Evolutionary conservation across 1,140 invertebrate species (phyloP).

Genomic region (Zaprionus tsacasi): DNA sequence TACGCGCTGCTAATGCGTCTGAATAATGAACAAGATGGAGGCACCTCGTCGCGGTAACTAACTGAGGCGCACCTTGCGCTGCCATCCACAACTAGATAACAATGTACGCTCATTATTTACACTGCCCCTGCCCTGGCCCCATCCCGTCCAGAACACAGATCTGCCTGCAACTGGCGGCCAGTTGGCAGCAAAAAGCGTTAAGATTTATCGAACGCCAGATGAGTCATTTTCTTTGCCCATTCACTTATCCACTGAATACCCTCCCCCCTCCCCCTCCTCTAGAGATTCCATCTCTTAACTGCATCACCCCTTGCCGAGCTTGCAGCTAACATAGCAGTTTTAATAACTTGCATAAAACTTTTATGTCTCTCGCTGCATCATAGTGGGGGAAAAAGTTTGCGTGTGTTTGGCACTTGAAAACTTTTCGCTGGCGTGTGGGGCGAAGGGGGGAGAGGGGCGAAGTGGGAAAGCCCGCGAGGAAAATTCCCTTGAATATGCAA

Average conservation of each 20-base stretch:
- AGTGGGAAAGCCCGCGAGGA: not conserved
- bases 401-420: conserved; percentile 81
- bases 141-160: conserved; percentile 63
- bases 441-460: too few relatives aligned
- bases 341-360: conserved; percentile 80
- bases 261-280: too few relatives aligned
- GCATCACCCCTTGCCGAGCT: not conserved
- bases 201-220: conserved; percentile 80
- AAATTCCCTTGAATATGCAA: conserved; percentile 47
- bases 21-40: conserved; percentile 68
- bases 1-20: conserved; percentile 71
- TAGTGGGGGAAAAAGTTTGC: conserved; percentile 68
- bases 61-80: conserved; percentile 51
- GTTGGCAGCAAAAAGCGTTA: conserved; percentile 57
- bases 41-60: conserved; percentile 19
- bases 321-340: conserved; percentile 56
- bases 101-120: conserved; percentile 77
- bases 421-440: conserved; percentile 11
- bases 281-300: too few relatives aligned
- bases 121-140: not conserved
- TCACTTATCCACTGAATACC: not conserved
- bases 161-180: conserved; percentile 44
- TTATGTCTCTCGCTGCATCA: conserved; percentile 73
- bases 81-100: conserved; percentile 28
- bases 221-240: conserved; percentile 53